Evolutionary conservation across 2,888 invertebrate genomes (phyloP).

Genomic region (Phorcus lineatus): DNA sequence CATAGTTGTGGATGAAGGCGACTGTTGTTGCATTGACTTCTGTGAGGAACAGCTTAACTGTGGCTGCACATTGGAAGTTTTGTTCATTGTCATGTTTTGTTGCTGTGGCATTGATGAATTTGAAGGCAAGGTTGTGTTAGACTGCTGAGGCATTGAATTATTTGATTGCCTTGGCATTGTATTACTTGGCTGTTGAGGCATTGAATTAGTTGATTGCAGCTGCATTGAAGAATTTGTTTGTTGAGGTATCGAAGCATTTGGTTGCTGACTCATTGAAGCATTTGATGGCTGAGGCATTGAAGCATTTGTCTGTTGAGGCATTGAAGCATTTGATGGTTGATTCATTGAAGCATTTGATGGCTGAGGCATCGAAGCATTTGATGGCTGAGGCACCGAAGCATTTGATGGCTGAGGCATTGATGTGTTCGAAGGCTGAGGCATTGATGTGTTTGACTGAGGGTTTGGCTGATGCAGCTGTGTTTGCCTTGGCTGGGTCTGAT

Average conservation of each 20-base stretch:
- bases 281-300: not conserved
- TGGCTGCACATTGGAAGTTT: not conserved
- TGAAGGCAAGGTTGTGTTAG: not conserved
- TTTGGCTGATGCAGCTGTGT: not conserved
- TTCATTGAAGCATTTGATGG: no score
- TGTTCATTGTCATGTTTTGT: no score
- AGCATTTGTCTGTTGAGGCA: not conserved
- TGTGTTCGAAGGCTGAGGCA: not conserved
- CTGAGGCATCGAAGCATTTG: not conserved
- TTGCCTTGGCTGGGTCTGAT: not conserved
- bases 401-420: not conserved
- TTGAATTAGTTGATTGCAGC: not conserved
- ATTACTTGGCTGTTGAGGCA: not conserved
- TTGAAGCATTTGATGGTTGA: no score
- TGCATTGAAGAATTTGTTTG: not conserved
- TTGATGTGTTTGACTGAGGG: not conserved
- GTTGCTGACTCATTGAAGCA: not conserved
- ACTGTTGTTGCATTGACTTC: constrained; percentile 10
- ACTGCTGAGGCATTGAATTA: not conserved
- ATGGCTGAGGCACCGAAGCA: not conserved
- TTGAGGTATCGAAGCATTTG: not conserved
- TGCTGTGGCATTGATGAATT: not conserved
- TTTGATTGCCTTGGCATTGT: not conserved
- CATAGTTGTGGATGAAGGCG: constrained; percentile 25
- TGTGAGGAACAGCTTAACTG: not conserved